Percentiles rank a stretch among this genome's conserved stretches.
Conservation (phyloP, 2,113 vertebrate species). For the Henicopernis longicauda region DNA sequence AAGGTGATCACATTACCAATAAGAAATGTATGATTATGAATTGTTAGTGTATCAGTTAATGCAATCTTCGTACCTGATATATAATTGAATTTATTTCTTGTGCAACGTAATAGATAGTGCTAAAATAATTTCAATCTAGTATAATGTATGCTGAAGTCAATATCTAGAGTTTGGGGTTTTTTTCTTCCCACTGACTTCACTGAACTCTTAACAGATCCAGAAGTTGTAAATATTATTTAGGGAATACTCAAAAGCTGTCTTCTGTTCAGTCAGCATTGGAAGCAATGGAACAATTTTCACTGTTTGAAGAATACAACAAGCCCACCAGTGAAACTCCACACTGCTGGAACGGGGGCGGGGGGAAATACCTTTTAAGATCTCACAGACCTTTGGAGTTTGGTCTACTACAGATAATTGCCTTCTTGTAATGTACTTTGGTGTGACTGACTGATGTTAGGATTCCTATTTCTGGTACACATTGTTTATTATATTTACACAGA, state of each 20-base stretch:
- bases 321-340: not conserved
- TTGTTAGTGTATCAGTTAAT: not conserved
- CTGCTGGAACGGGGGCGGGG: rapidly evolving
- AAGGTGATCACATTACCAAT: not conserved
- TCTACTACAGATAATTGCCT: not conserved
- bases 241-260: not conserved
- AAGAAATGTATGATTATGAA: not conserved
- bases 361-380: not conserved
- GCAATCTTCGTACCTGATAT: not conserved
- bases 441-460: rapidly evolving
- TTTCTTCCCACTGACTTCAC: not conserved
- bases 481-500: not conserved
- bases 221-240: not conserved
- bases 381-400: not conserved
- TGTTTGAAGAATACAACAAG: not conserved
- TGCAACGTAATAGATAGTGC: not conserved
- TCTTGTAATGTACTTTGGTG: not conserved
- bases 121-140: not conserved
- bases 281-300: not conserved
- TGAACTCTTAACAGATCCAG: not conserved
- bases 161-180: rapidly evolving
- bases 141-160: not conserved
- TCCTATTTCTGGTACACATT: not conserved
- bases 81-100: not conserved
- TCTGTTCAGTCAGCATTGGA: not conserved